These are phyloP conservation scores for Acomys russatus DNA, from an alignment of 2,797 vertebrate species.

Conservation along the genomic window DNA sequence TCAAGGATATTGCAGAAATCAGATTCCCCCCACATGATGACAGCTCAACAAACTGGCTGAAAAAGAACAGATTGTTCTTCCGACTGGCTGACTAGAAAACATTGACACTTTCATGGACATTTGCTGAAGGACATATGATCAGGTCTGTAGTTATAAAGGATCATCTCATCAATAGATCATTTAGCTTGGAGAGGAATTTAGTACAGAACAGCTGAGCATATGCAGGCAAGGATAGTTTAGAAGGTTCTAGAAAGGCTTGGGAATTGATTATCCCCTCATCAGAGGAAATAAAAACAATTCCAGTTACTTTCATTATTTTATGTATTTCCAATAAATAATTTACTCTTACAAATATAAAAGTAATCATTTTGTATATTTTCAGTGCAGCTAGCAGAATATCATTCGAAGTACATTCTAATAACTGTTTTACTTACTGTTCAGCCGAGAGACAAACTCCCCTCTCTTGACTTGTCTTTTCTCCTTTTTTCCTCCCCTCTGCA, in stretches of 20 bases:
- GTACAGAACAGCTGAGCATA: too few species aligned
- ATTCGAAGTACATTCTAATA: background rate
- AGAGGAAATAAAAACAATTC: too few species aligned
- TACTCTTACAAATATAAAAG: background rate
- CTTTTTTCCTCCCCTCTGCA: background rate
- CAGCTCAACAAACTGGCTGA: background rate
- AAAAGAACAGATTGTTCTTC: background rate
- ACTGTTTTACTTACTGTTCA: background rate
- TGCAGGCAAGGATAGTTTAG: too few species aligned
- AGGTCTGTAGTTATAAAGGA: background rate
- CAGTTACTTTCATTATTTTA: background rate
- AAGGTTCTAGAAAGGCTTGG: too few species aligned
- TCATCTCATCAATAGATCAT: background rate
- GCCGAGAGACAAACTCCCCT: fast-evolving
- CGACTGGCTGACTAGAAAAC: background rate
- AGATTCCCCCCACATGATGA: background rate
- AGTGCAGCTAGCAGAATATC: background rate
- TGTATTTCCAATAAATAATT: background rate
- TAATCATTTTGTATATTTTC: background rate
- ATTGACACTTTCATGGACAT: background rate
- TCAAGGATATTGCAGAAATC: background rate
- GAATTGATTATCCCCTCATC: too few species aligned
- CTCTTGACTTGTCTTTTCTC: background rate
- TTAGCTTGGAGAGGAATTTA: too few species aligned
- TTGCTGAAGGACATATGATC: background rate